Percentiles rank a stretch among this genome's conserved stretches.
Evolutionary conservation across 23 tunicate species (phyloP).

Genomic region (Corella eumyota): DNA sequence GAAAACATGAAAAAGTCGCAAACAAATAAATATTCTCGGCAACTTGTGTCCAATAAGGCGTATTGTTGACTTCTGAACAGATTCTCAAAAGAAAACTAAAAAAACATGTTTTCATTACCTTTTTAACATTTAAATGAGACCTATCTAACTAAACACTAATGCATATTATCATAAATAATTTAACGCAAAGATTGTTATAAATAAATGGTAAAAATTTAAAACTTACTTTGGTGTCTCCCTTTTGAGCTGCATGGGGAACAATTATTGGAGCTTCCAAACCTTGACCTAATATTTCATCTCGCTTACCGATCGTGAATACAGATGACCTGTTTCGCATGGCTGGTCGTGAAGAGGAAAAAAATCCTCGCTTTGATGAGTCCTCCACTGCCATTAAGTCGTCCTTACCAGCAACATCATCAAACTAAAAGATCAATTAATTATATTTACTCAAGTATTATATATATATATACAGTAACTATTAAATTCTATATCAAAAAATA

Average conservation of each 20-base stretch:
- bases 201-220: neutral
- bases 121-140: too few species aligned
- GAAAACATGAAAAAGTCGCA: slow-evolving; percentile 88
- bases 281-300: slow-evolving; percentile 36
- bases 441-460: too few species aligned
- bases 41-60: slow-evolving; percentile 69
- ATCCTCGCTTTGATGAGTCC: slow-evolving; percentile 63
- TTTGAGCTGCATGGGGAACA: slow-evolving; percentile 92
- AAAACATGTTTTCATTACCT: too few species aligned
- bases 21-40: slow-evolving; percentile 77
- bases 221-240: slow-evolving; percentile 44
- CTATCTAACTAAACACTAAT: neutral
- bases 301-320: slow-evolving; percentile 60
- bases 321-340: slow-evolving; percentile 61
- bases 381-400: slow-evolving; percentile 83
- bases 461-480: too few species aligned
- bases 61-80: slow-evolving; percentile 75
- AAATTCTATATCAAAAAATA: too few species aligned
- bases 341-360: slow-evolving; percentile 68
- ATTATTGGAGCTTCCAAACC: slow-evolving; percentile 75
- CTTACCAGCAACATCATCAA: slow-evolving; percentile 71
- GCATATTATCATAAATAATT: neutral
- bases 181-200: neutral
- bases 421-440: slow-evolving; percentile 3
- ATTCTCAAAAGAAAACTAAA: slow-evolving; percentile 59